Base-by-base conservation (phyloP, 2,113 vertebrate genomes). In the Myotis brandtii region DNA sequence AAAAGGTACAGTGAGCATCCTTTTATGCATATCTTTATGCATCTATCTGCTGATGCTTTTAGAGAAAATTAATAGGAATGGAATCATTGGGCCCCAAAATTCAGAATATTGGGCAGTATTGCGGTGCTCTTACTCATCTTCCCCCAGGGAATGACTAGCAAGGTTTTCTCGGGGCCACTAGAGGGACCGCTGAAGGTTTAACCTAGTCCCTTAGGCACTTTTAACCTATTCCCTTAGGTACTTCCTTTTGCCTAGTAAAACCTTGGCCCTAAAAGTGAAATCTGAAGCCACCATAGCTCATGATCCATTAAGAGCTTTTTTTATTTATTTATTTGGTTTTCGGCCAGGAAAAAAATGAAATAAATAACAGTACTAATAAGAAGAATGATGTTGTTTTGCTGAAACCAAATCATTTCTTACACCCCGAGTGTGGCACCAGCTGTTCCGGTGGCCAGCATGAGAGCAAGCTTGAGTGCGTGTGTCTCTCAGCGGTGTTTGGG, bases 391-490 rank as follows among this genome's bases (percentile, higher is more conserved):
- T 1, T 77, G 32, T 77, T 67, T 86, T 89, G 20, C 86, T 76
- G 27, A 89, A 94, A 70, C 20, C 25, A 40, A 50, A 76, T 69
- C 21, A 59, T 34, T 56, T 9, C 17, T 66, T 56, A 30, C 52
- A 10, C 27, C 50, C 34, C 4, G 10, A 73, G 8, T 23, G 5
- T n/a, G 79, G 54, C 0, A 0, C 52, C 46, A 37, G 86, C 48
- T 40, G 43, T 52, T 37, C 7, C 27, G 20, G 27, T 1, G 10
- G 59, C 30, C 17, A 46, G 4, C 43, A 16, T 16, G 17, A 11
- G 12, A 27, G 9, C 6, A 21, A 13, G 46, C n/a, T 1, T 16
- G n/a, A 12, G 4, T 25, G 7, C 18, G 5, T 30, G 1, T 12
- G 8, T 7, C 46, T 75, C 62, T 34, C 23, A 56, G 30, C 6